phyloP scores from a whole-genome alignment of 2,113 vertebrate species.

The Seriola rivoliana region DNA sequence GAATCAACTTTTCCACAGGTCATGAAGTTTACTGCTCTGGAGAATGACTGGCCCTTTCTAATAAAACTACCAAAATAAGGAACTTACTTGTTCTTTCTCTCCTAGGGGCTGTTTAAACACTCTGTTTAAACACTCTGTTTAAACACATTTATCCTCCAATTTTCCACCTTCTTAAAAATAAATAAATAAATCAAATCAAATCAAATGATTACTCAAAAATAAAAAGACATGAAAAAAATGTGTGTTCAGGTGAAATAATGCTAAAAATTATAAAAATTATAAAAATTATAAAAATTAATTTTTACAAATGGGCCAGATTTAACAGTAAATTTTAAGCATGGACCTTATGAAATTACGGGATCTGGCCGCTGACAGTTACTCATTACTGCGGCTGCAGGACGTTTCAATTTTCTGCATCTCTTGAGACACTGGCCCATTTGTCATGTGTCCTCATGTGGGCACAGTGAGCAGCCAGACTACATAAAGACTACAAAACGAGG shows the following conservation, averaged over 20 bases:
- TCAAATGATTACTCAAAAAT: neutral
- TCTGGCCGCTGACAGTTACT: neutral
- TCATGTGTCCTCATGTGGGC: slow-evolving; percentile 29
- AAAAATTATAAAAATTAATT: too few relatives aligned
- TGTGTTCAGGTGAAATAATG: neutral
- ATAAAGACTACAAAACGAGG: neutral
- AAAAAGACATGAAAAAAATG: neutral
- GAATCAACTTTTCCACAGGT: neutral
- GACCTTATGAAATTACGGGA: neutral
- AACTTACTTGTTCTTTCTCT: neutral
- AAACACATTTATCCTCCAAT: too few relatives aligned
- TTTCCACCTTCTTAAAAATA: too few relatives aligned
- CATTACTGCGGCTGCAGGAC: neutral
- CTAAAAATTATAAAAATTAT: too few relatives aligned
- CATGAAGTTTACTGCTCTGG: neutral
- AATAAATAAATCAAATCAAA: neutral
- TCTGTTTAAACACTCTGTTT: neutral
- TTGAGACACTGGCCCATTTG: neutral
- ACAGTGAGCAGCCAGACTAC: slow-evolving; percentile 6
- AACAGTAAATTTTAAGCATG: too few relatives aligned
- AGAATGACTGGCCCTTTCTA: neutral
- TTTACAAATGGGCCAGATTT: too few relatives aligned
- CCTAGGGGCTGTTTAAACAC: neutral
- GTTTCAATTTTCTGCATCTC: neutral
- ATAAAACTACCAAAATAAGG: neutral